phyloP scores from a whole-genome alignment of 2,888 invertebrate species.

The Chalcis sispes region DNA sequence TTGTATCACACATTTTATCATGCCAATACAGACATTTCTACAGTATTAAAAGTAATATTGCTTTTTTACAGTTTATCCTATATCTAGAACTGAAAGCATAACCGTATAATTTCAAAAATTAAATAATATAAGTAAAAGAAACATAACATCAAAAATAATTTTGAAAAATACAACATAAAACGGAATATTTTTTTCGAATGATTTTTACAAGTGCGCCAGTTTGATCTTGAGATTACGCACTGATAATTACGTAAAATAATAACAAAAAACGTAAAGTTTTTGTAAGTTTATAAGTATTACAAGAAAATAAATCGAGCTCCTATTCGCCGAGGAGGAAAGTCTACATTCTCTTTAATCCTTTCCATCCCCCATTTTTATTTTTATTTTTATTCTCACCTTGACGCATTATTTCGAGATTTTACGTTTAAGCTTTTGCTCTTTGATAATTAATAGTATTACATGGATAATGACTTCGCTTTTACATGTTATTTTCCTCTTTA shows the following conservation, averaged over 20 bases:
- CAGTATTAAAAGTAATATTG: background rate
- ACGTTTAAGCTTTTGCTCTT: slow-evolving; percentile 16
- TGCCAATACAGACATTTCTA: slow-evolving; percentile 20
- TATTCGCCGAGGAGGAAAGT: slow-evolving; percentile 37
- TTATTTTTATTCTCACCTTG: slow-evolving; percentile 11
- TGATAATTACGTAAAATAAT: background rate
- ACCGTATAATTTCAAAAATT: no score
- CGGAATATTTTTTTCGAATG: background rate
- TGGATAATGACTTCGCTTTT: slow-evolving; percentile 14
- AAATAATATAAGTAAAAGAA: background rate
- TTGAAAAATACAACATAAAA: background rate
- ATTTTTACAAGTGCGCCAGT: background rate
- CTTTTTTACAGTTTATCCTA: slow-evolving; percentile 4
- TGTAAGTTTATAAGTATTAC: background rate
- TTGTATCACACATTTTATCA: slow-evolving; percentile 29
- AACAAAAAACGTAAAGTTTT: slow-evolving; percentile 5
- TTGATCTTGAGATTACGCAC: background rate
- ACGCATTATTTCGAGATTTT: slow-evolving; percentile 16
- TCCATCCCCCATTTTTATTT: slow-evolving; percentile 8
- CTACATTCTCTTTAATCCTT: slow-evolving; percentile 45
- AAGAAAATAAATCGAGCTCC: slow-evolving; percentile 22
- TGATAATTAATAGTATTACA: slow-evolving; percentile 41
- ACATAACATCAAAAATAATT: background rate
- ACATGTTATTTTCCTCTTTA: slow-evolving; percentile 18
- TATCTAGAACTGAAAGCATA: background rate